phyloP scores from a whole-genome alignment of 2,888 invertebrate species.

The Caenorhabditis wallacei region DNA sequence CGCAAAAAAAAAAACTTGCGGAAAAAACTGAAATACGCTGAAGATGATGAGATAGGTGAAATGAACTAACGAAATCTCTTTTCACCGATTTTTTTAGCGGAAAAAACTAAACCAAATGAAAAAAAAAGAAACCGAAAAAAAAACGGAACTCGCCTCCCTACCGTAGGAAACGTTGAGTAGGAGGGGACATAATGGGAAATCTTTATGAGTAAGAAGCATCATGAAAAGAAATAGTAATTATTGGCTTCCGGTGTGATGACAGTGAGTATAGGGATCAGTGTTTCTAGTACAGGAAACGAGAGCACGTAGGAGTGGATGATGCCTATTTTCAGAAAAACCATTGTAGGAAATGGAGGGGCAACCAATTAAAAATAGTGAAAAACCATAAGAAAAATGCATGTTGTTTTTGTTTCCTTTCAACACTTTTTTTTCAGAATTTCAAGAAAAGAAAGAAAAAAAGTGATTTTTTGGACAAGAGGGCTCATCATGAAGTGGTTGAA shows the following conservation, averaged over 20 bases:
- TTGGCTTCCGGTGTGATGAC: conserved; percentile 40
- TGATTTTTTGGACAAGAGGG: not conserved
- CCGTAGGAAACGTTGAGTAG: conserved; percentile 28
- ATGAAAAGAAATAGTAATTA: conserved; percentile 58
- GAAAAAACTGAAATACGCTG: conserved; percentile 62
- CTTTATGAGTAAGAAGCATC: conserved; percentile 36
- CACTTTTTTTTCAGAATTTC: conserved; percentile 14
- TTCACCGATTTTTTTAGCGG: conserved; percentile 24
- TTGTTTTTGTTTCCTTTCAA: conserved; percentile 11
- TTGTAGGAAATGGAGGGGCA: conserved; percentile 24
- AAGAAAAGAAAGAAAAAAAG: not conserved
- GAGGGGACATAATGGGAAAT: conserved; percentile 25
- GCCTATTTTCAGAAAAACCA: conserved; percentile 37
- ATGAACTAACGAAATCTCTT: conserved; percentile 29
- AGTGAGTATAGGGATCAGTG: conserved; percentile 35
- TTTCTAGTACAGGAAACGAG: conserved; percentile 56
- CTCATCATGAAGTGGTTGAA: not conserved
- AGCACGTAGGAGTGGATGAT: conserved; percentile 45
- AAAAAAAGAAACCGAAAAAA: conserved; percentile 19
- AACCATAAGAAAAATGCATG: conserved; percentile 30
- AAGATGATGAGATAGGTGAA: conserved; percentile 60
- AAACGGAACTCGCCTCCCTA: conserved; percentile 11
- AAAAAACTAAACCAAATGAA: conserved; percentile 29
- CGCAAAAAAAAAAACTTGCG: conserved; percentile 59
- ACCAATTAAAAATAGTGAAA: conserved; percentile 54